Base-by-base conservation (phyloP, 2,888 invertebrate genomes). In the Cynaeus angustus region DNA sequence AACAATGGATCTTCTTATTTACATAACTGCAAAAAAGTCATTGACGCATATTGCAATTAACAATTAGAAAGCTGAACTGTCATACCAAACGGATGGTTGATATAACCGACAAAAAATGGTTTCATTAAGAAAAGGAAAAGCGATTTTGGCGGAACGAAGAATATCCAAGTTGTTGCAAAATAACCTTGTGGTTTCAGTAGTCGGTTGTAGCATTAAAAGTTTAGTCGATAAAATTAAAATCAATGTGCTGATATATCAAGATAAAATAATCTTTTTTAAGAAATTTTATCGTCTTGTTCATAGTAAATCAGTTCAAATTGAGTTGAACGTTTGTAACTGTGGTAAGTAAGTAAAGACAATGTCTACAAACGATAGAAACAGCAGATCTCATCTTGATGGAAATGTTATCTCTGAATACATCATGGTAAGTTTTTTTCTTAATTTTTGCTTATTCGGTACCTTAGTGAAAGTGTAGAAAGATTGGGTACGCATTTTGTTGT, bases 51-150 rank as follows among this genome's bases (percentile, higher is more conserved):
- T 28, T 53, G 65, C 53, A 55, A 45, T 65, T 50, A 65, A 45
- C 53, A 55, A 45, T 65, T 50, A 65, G 65, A 65, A 65, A 65
- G 65, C 53, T 45, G 30, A 43, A 26, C 30, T 62, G 62, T 52
- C 52, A 62, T 62, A 62, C 41, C 38, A 38, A 46, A 56, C 41
- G 16, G 12, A 41, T 10, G 38, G 6, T 52, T 41, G 16, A 9
- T 16, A 48, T 62, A 46, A 59, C 28, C 26, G 3, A 61, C 28
- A 16, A 61, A 61, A 50, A 48, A 16, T 55, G 16, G 52, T 65
- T 65, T 43, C 52, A 43, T 52, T 52, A 59, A 13, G 9, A 6
- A 6, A 7, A 46, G 28, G 45, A 45, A 50, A 61, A 61, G 30
- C 41, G 58, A 59, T 16, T 58, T 50, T 16, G 12, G 14, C 41